Conservation (phyloP, 2,797 vertebrate genomes). For the Gila robusta region DNA sequence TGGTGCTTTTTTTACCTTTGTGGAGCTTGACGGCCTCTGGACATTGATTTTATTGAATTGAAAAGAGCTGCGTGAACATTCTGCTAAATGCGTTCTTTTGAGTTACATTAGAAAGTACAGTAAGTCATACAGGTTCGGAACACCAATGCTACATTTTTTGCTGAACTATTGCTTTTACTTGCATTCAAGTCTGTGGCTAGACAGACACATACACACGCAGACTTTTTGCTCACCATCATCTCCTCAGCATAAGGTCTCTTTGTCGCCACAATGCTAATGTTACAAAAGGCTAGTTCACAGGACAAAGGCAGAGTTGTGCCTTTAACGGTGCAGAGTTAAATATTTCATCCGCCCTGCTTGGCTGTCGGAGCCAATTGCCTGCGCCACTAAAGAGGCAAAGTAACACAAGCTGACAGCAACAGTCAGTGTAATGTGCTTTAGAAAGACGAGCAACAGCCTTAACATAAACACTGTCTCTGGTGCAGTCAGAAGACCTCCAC, state of each 20-base stretch:
- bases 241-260: conserved; percentile 24
- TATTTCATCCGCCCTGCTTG: conserved; percentile 87
- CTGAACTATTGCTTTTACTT: neutral
- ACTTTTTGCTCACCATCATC: neutral
- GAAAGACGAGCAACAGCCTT: conserved; percentile 91
- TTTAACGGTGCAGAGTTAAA: conserved; percentile 89
- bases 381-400: conserved; percentile 83
- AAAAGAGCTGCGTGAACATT: neutral
- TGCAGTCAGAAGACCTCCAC: conserved; percentile 44
- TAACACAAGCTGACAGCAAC: conserved; percentile 92
- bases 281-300: conserved; percentile 73
- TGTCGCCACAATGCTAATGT: neutral
- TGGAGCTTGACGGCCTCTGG: neutral
- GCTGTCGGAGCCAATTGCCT: conserved; percentile 86
- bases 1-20: neutral
- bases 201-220: neutral
- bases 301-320: conserved; percentile 86
- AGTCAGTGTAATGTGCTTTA: conserved; percentile 88
- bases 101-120: too few species aligned
- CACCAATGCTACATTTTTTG: neutral
- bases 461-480: conserved; percentile 85
- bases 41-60: neutral
- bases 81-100: neutral
- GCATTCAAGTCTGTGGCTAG: neutral
- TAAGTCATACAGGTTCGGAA: neutral